A percentile compares a stretch with the other conserved stretches of the same genome.
Conservation (phyloP, 2,113 vertebrate genomes). For the human region GRCh38 chr6:146905501-146906000, state of each 20-base stretch:
- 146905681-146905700: not conserved
- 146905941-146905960: constrained; percentile 50
- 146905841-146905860: not conserved
- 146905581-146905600: not conserved
- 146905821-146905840: not conserved
- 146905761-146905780: not conserved
- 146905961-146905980: constrained; percentile 45
- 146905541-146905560: not conserved
- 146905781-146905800: not conserved
- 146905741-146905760: not conserved
- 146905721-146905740: not conserved
- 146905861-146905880: not conserved
- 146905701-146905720: not conserved
- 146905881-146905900: not conserved
- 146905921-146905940: constrained; percentile 53
- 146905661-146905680: not conserved
- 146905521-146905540: constrained; percentile 24
- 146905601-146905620: not conserved
- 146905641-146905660: not conserved
- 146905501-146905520: not conserved
- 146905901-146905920: not conserved
- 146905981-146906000: constrained; percentile 61
- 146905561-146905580: not conserved
- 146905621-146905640: not conserved
- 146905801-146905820: not conserved